phyloP scores from a whole-genome alignment of 2,888 invertebrate species.

The Xiphydria camelus region DNA sequence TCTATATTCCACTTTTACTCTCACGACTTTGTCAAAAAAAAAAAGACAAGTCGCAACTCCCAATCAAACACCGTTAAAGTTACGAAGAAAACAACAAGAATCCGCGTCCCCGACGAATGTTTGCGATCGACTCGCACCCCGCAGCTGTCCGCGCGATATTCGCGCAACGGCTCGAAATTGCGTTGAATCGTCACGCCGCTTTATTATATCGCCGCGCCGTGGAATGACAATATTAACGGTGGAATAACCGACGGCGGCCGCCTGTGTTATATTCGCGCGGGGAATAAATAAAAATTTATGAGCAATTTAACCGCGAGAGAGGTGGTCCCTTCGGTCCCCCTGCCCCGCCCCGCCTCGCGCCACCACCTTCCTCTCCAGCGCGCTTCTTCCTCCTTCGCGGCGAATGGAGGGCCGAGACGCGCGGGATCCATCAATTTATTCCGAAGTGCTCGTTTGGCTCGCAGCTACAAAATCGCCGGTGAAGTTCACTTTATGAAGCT shows the following conservation, averaged over 20 bases:
- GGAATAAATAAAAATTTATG: conserved; percentile 50
- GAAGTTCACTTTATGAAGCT: conserved; percentile 57
- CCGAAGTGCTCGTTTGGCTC: conserved; percentile 55
- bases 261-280: conserved; percentile 35
- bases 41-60: too few species aligned
- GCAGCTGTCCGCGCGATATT: too few species aligned
- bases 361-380: too few species aligned
- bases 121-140: too few species aligned
- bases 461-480: conserved; percentile 55
- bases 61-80: too few species aligned
- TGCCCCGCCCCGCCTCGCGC: background rate
- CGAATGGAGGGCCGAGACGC: conserved; percentile 13
- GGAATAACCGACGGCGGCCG: conserved; percentile 5
- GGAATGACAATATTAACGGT: conserved; percentile 1
- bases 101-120: too few species aligned
- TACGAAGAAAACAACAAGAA: too few species aligned
- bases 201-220: too few species aligned
- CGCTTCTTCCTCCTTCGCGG: conserved; percentile 4
- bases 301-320: conserved; percentile 46
- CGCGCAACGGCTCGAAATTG: too few species aligned
- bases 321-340: background rate
- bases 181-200: too few species aligned
- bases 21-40: too few species aligned
- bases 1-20: too few species aligned
- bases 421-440: conserved; percentile 50